Base-by-base conservation (phyloP, 1,140 invertebrate genomes). In the Hyposmocoma kahamanoa region DNA sequence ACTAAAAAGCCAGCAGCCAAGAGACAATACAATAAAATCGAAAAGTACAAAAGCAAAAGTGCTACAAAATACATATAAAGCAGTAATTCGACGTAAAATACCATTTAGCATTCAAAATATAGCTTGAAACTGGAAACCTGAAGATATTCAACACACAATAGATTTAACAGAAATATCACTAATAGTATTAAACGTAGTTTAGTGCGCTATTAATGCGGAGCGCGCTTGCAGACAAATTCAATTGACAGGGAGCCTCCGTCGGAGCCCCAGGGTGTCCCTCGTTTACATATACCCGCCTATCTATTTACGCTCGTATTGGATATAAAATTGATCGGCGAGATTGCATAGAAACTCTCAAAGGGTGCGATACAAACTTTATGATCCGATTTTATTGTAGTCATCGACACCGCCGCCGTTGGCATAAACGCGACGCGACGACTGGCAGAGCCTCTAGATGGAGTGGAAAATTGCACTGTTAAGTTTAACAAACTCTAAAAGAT, bases 221-320 rank as follows among this genome's bases (percentile, higher is more conserved):
- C 67, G 74, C 70, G 77, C 69, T 74, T 68, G 81, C 77, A 82
- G 79, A 85, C 81, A 85, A 85, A 85, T 80, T 83, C 76, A 84
- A 83, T 83, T 81, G 77, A 72, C 81, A 75, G 61, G n/a, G 50
- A 72, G 71, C 67, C 69, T 73, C 69, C 72, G 57, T 44, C 62
- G 53, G 48, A 66, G 74, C 67, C 62, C 66, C 69, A 48, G 71
- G 70, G 73, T 61, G 65, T 65, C 64, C 60, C 64, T 67, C 75
- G 62, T 63, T 75, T 70, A 70, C 65, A 69, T 67, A 63, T 49
- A 64, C 59, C 58, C 62, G 69, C 62, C 70, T 67, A 72, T 69
- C 71, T 75, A 77, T 84, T 77, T 79, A 77, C 67, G 67, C 66
- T 62, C 53, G 52, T 74, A 79, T 76, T 70, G 62, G 62, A 74